A percentile compares a stretch with the other conserved stretches of the same genome.
phyloP scores from a whole-genome alignment of 2,888 invertebrate genomes.

The Caenorhabditis uteleia region DNA sequence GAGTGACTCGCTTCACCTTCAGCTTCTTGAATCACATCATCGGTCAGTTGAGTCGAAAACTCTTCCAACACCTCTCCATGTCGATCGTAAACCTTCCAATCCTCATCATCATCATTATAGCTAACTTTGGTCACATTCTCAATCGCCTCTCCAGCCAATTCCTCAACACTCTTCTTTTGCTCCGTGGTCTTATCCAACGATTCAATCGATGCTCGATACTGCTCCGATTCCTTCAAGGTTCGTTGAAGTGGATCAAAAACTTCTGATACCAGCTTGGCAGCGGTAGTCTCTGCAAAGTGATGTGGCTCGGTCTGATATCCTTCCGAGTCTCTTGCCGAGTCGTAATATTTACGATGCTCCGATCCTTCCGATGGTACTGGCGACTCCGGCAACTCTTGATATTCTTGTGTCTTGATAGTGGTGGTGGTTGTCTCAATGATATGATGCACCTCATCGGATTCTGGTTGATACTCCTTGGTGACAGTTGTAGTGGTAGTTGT shows the following conservation, averaged over 20 bases:
- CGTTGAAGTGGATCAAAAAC: constrained; percentile 27
- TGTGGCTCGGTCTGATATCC: constrained; percentile 13
- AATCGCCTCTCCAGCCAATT: constrained; percentile 15
- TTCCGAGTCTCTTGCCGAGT: constrained; percentile 37
- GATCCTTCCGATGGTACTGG: neutral
- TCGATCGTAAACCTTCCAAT: constrained; percentile 43
- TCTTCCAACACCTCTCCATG: constrained; percentile 46
- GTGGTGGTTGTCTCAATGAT: constrained; percentile 18
- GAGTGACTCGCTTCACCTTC: constrained; percentile 33
- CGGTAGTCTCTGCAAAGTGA: constrained; percentile 9
- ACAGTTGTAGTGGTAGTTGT: constrained; percentile 18
- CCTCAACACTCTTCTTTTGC: constrained; percentile 16
- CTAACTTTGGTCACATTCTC: constrained; percentile 29
- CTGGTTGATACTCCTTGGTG: constrained; percentile 3
- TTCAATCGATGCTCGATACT: constrained; percentile 25
- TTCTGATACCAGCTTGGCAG: constrained; percentile 24
- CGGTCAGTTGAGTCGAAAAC: constrained; percentile 44
- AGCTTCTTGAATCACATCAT: constrained; percentile 45
- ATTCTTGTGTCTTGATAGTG: constrained; percentile 12
- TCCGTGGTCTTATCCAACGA: constrained; percentile 7
- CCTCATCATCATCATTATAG: constrained; percentile 26
- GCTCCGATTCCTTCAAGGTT: constrained; percentile 21
- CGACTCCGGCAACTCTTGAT: neutral
- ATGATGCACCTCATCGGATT: neutral
- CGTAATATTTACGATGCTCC: constrained; percentile 36